Base-by-base conservation (phyloP, 2,113 vertebrate genomes). In the Callopanchax toddi region DNA sequence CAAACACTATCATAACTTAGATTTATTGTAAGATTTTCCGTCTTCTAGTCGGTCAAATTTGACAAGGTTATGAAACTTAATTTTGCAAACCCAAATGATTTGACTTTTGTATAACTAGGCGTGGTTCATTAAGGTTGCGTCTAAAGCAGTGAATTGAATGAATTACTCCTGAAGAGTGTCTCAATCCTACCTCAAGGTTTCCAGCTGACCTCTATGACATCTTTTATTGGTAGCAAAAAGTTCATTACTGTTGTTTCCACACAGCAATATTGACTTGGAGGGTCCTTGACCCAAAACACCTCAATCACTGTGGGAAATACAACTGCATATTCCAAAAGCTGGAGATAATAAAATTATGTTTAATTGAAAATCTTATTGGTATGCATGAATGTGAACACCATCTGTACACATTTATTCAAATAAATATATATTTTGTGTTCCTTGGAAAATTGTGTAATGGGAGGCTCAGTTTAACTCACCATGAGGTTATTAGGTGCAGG, bases 401-500 rank as follows among this genome's bases (percentile, higher is more conserved):
- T 63, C 36, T 59, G 45, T 67, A 54, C 25, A 66, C 37, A 75
- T 68, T 60, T 43, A 78, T 75, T 79, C 42, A 71, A 64, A 71
- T 72, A 68, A 9, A 6, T 65, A 60, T 69, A 57, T 20, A 34
- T 51, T 82, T 59, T 32, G 22, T 20, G 48, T 61, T 65, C 74
- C 65, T 79, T 81, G 75, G 42, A 67, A 60, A n/a, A 34, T 9
- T 18, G n/a, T 60, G 81, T 56, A 74, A 85, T 45, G n/a, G 68
- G 40, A 67, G 32, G 51, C 26, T 76, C 60, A 52, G 65, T 74
- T 75, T 74, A 69, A 91, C 95, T 96, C 81, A 97, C 97, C 97
- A 99, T 97, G 67, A 99, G 85, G 82, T 98, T 96, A 87, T 98
- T 97, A 0, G 97, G 96, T 6, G 97, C 95, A 13, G 97, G 97